Base-by-base conservation (phyloP, 2,888 invertebrate species). In the Syritta pipiens region DNA sequence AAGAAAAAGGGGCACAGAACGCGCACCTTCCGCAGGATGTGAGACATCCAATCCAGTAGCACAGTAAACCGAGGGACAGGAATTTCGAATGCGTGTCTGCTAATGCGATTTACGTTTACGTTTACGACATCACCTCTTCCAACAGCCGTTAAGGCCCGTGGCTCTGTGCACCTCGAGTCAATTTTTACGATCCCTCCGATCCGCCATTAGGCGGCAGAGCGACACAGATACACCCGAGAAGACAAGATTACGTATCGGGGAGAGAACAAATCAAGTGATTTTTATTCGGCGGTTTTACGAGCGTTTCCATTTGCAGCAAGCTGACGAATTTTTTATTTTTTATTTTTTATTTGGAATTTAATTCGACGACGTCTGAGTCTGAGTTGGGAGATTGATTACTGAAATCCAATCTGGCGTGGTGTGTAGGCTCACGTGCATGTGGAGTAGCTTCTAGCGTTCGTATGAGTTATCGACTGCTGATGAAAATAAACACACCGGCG, bases 61-160 rank as follows among this genome's bases (percentile, higher is more conserved):
- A 53, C 60, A 53, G 35, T 48, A 55, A 55, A 57, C 53, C 12
- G 20, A 9, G 12, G 14, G 9, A 24, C 37, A 51, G 60, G 46
- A 57, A 57, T 57, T 69, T 37, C 2, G n/a, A 76, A 69, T 69
- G 76, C 71, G 71, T 71, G 76, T 71, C 53, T 71, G 65, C 53
- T 60, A 77, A 71, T 71, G 77, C 71, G 71, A 71, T 77, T 77
- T 77, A 77, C 55, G 65, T 77, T 71, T 55, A 26, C 53, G 59
- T 67, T 77, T 77, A 77, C 65, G 77, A 67, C 71, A 60, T 32
- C 44, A 67, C 71, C 51, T 63, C 46, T 62, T 65, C n/a, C 59
- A 57, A 53, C 48, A 17, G 67, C 67, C 57, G 57, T 69, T 60
- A 37, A 60, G 26, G 20, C 28, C 26, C 9, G 7, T 10, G 28